Base-by-base conservation (phyloP, 1,140 invertebrate species). In the Drosophila bipectinata region DNA sequence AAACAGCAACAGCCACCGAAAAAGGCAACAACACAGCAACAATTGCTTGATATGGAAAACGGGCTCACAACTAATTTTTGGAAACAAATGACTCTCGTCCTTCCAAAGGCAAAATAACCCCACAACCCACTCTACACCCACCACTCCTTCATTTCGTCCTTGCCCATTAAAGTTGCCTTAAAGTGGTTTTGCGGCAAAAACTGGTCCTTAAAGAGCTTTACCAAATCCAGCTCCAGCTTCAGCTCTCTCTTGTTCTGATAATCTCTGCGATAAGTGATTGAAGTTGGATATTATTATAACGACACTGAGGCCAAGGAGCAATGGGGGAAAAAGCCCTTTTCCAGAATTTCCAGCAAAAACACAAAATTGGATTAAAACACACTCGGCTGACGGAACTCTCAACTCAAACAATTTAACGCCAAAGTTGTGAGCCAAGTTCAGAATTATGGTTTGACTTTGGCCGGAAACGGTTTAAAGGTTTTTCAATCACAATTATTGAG, bases 31-130 rank as follows among this genome's bases (percentile, higher is more conserved):
- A 49, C 57, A 73, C 45, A 78, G 58, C 72, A 76, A 63, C 79
- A 80, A 85, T 76, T 72, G 72, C 76, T 54, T 59, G 80, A 76
- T 77, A 66, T 69, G 80, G 71, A 74, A 80, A 79, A 68, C 72
- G 66, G 72, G 80, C 80, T 72, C 77, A 85, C 82, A 85, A 81
- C 81, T 77, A 81, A 85, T 77, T 74, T 84, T 81, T 81, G 72
- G 77, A 77, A 84, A 77, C 81, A 84, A 85, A 85, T 87, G 81
- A 85, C 68, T 85, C 61, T 67, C 59, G 53, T 71, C 64, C 67
- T 57, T 30, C 41, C 24, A 58, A 3, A n/a, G 12, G 14, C 49
- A 9, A 9, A 44, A 41, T 5, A 6, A n/a, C 8, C 26, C 26
- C 26, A 28, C 26, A 28, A 28, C 5, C 26, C 26, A 28, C 21